Conservation (phyloP, 2,888 invertebrate species). For the Latrodectus hesperus region DNA sequence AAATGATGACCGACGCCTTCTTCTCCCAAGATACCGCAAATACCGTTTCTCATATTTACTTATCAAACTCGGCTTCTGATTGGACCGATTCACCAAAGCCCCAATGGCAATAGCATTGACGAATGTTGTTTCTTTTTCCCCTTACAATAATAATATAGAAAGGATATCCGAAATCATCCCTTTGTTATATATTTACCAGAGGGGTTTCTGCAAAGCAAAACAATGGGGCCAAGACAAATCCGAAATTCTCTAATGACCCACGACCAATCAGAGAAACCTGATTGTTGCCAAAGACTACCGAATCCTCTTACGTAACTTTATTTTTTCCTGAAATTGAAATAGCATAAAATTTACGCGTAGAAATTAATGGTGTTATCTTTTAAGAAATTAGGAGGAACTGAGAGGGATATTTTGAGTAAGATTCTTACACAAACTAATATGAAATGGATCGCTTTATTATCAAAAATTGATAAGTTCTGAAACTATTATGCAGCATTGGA, state of each 20-base stretch:
- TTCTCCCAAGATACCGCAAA: neutral
- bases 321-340: too few relatives aligned
- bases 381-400: too few relatives aligned
- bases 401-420: too few relatives aligned
- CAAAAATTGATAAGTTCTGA: too few relatives aligned
- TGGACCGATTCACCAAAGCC: neutral
- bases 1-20: too few relatives aligned
- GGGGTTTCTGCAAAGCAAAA: neutral
- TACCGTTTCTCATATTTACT: slow-evolving; percentile 2
- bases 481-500: too few relatives aligned
- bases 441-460: too few relatives aligned
- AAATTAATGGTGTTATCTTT: too few relatives aligned
- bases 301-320: neutral
- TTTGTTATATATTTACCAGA: slow-evolving; percentile 10
- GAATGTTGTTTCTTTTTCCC: neutral
- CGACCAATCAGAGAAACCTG: slow-evolving; percentile 16
- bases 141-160: neutral
- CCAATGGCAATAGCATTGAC: neutral
- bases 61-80: neutral
- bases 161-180: slow-evolving; percentile 2
- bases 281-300: slow-evolving; percentile 4
- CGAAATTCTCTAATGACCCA: slow-evolving; percentile 21
- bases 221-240: neutral
- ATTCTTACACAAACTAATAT: too few relatives aligned
- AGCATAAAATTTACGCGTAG: too few relatives aligned